Base-by-base conservation (phyloP, 2,797 vertebrate species). In the Micrastur ruficollis region DNA sequence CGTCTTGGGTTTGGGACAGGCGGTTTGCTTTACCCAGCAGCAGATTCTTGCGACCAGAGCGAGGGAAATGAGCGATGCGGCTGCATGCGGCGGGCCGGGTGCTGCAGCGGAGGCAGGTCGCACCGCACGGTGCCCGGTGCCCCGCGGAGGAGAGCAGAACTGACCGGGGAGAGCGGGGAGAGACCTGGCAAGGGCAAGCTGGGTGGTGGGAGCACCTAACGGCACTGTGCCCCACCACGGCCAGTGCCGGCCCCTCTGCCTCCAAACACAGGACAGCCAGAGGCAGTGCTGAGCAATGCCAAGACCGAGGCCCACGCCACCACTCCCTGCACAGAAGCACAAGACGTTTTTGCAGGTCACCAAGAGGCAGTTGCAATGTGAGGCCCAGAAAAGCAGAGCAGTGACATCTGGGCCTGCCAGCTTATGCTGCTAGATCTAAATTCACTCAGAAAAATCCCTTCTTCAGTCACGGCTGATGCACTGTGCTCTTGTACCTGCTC, bases 61-160 rank as follows among this genome's bases (percentile, higher is more conserved):
- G 38, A 55, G 32, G 36, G 32, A 42, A 89, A 65, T 4, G 63
- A 65, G n/a, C 12, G 40, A 50, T 12, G 38, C 19, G 40, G 42
- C 18, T 36, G 22, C 1, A 4, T 73, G 42, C 81, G 47, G 6
- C 72, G 44, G 36, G 61, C 15, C 21, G 34, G 50, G 32, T 11
- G 42, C 53, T 75, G 34, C 15, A 50, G 27, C 44, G 34, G 46
- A 61, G 62, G 36, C 14, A 32, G 9, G 38, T 73, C 18, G 29
- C 29, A 40, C 29, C 0, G 0, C 6, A 5, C 14, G 32, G 17
- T 56, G 29, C 13, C 5, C 46, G 16, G 2, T 58, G 70, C 10
- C 36, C 17, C 32, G 32, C 23, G 22, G 59, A 63, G 40, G 11
- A 71, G 40, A 66, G 23, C 26, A 29, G 52, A 87, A 53, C 11